Base-by-base conservation (phyloP, 2,797 vertebrate species). In the Catostomus latipinnis region DNA sequence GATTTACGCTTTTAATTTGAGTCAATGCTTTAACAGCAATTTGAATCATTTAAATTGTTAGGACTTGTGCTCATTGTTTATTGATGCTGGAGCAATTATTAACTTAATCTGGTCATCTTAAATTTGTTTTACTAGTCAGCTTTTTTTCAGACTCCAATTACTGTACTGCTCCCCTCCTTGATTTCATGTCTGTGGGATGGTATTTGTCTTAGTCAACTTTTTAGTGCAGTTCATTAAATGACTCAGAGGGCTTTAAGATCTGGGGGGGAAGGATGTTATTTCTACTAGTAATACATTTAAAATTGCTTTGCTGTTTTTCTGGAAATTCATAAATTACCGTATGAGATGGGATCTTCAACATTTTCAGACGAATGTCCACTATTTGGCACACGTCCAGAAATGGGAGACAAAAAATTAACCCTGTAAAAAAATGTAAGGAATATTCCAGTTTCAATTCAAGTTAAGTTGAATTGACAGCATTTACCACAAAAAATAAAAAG, bases 371-470 rank as follows among this genome's bases (percentile, higher is more conserved):
- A 62, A 97, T 93, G 84, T 99, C 97, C 53, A 98, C 92, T 88
- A 96, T 97, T 88, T 96, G 93, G 80, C 94, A 98, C 0, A 96
- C 96, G 71, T 99, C 97, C 82, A 99, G 87, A 69, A 96, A 90
- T 0, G 98, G 98, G 73, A 99, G 91, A 83, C 94, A 93, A 90
- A 99, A 98, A 83, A 97, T 92, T 62, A 99, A 95, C 1, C 97
- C 98, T 96, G 86, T 68, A 45, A 56, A 53, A 78, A 11, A 83
- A 81, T 8, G 13, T 48, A 34, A 34, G 34, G 34, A 34, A 34
- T 34, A n/a, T 54, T 12, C n/a, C 4, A 34, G 34, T 18, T 16
- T 16, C 13, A 63, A 46, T 58, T 4, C 57, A 65, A 46, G 4
- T 34, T 34, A 34, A 34, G 34, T 4, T 34, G 4, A 34, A 34